These are phyloP conservation scores for Merluccius polli DNA, from an alignment of 2,797 vertebrate genomes.

Conservation along the genomic window DNA sequence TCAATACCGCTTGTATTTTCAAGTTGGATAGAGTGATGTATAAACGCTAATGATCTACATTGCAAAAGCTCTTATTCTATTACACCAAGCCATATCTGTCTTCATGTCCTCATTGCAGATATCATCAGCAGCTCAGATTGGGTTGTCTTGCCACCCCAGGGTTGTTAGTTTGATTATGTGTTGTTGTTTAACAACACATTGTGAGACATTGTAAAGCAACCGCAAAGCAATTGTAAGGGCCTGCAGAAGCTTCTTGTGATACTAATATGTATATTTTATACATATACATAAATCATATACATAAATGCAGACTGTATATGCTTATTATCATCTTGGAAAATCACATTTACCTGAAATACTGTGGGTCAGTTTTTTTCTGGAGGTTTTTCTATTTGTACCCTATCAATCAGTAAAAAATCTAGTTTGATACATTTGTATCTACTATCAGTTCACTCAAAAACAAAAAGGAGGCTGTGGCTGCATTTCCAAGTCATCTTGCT, in stretches of 20 bases:
- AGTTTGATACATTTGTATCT: no score
- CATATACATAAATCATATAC: no score
- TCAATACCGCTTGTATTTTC: not conserved
- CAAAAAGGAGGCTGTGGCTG: no score
- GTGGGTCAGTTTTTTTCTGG: not conserved
- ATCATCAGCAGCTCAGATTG: no score
- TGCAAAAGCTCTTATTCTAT: not conserved
- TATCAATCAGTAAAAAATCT: slow-evolving; percentile 43
- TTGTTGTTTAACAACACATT: no score
- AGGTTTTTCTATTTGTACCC: not conserved
- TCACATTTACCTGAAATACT: not conserved
- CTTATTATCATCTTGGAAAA: not conserved
- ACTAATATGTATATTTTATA: not conserved
- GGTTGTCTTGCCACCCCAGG: no score
- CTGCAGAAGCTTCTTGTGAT: not conserved
- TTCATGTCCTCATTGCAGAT: not conserved
- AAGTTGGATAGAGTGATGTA: not conserved
- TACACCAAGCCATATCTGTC: not conserved
- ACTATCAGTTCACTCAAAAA: no score
- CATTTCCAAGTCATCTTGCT: no score
- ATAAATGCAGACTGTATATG: not conserved
- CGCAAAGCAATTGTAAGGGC: not conserved
- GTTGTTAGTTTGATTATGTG: no score
- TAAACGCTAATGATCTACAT: not conserved
- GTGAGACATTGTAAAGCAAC: no score